Evolutionary conservation across 2,797 vertebrate genomes (phyloP).

Genomic region (Synaphobranchus kaupii): DNA sequence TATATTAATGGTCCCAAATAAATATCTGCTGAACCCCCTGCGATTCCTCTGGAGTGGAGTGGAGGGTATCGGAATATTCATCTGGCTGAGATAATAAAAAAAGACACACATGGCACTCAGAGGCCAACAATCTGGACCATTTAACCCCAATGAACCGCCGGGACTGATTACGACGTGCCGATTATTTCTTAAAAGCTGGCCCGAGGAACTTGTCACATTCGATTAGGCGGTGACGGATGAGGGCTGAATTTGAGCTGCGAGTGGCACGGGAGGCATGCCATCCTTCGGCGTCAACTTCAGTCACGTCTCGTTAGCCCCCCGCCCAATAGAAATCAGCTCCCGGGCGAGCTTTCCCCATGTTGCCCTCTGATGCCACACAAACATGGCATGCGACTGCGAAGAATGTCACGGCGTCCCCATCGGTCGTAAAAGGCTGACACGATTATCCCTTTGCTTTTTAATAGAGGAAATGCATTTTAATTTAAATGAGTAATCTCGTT

Average conservation of each 20-base stretch:
- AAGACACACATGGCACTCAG: constrained; percentile 43
- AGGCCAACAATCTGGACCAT: constrained; percentile 25
- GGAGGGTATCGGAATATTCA: constrained; percentile 55
- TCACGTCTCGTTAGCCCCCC: constrained; percentile 55
- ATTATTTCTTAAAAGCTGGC: constrained; percentile 52
- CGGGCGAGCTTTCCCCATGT: constrained; percentile 51
- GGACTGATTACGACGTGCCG: constrained; percentile 31
- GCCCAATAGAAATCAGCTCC: constrained; percentile 54
- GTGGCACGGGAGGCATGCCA: constrained; percentile 55
- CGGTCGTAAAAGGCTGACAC: background rate
- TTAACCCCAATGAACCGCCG: constrained; percentile 21
- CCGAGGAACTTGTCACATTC: constrained; percentile 58
- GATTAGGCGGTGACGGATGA: constrained; percentile 54
- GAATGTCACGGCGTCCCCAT: no score
- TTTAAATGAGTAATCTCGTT: background rate
- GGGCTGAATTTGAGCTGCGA: constrained; percentile 54
- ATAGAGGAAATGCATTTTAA: background rate
- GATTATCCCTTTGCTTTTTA: background rate
- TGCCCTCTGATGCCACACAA: constrained; percentile 28
- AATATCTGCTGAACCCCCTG: constrained; percentile 63
- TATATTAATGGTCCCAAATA: constrained; percentile 64
- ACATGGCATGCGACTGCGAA: no score
- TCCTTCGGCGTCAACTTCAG: constrained; percentile 64
- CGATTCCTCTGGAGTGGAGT: constrained; percentile 53
- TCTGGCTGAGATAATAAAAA: constrained; percentile 48